Percentiles rank a stretch among this genome's conserved stretches.
These are phyloP conservation scores for Gymnoscopelus braueri DNA, from an alignment of 2,797 vertebrate species.

Conservation along the genomic window DNA sequence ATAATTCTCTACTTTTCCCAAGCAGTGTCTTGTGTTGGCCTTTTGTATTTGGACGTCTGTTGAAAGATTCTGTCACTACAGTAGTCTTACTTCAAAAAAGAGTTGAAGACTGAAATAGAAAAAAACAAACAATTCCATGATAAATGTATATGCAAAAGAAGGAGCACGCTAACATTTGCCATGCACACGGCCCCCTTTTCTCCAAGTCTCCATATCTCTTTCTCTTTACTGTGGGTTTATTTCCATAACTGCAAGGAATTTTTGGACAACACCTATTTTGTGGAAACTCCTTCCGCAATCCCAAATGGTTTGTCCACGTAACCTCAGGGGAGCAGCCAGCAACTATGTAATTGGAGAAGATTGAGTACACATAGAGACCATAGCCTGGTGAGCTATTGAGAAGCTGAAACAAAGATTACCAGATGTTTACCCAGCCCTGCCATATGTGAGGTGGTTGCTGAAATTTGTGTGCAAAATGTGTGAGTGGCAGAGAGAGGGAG, in stretches of 20 bases:
- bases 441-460: conserved; percentile 72
- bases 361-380: conserved; percentile 72
- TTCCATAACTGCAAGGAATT: conserved; percentile 80
- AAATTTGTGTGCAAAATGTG: conserved; percentile 59
- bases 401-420: conserved; percentile 80
- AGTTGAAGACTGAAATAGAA: conserved; percentile 37
- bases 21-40: background rate
- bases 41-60: conserved; percentile 29
- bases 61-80: conserved; percentile 32
- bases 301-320: conserved; percentile 76
- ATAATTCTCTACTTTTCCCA: background rate
- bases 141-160: conserved; percentile 18
- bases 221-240: conserved; percentile 74
- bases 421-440: conserved; percentile 76
- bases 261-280: conserved; percentile 84
- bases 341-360: conserved; percentile 81
- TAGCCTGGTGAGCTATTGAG: conserved; percentile 77
- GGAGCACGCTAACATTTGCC: conserved; percentile 17
- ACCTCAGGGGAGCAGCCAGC: conserved; percentile 72
- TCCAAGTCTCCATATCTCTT: conserved; percentile 35
- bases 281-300: conserved; percentile 78
- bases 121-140: conserved; percentile 13
- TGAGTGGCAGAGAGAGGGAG: conserved; percentile 60
- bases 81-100: conserved; percentile 28
- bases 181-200: conserved; percentile 30